Evolutionary conservation across 2,113 vertebrate genomes (phyloP).

Genomic region (Callocephalon fimbriatum): DNA sequence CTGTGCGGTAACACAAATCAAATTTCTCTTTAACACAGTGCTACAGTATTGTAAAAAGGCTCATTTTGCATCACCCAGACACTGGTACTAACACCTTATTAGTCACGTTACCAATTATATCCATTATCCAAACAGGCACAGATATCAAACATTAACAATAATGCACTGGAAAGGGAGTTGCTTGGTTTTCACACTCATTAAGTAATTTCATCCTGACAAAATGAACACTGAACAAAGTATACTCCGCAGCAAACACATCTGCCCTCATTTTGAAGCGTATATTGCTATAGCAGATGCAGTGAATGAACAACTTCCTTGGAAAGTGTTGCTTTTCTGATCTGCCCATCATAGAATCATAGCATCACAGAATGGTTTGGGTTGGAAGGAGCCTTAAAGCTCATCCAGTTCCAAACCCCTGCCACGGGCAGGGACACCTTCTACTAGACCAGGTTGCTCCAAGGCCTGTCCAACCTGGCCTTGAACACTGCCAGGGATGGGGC

Average conservation of each 20-base stretch:
- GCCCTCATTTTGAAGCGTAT: not conserved
- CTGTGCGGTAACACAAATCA: not conserved
- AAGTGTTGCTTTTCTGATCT: not conserved
- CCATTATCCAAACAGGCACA: not conserved
- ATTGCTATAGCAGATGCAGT: accelerated
- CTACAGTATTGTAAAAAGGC: not conserved
- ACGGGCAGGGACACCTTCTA: not conserved
- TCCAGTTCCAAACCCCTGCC: not conserved
- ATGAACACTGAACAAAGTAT: accelerated
- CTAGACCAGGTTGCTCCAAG: not conserved
- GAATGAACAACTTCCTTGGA: not conserved
- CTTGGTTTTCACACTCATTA: not conserved
- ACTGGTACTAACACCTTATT: not conserved
- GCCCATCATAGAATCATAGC: not conserved
- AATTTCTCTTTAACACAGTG: not conserved
- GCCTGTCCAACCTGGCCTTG: not conserved
- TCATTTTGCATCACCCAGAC: not conserved
- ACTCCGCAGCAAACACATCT: not conserved
- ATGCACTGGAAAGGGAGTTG: not conserved
- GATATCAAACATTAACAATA: accelerated
- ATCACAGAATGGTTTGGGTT: not conserved
- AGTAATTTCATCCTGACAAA: not conserved
- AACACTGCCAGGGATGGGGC: not conserved
- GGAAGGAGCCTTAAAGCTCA: not conserved
- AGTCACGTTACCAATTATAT: not conserved